Conservation (phyloP, 2,888 invertebrate species). For the Zonitis immaculata region DNA sequence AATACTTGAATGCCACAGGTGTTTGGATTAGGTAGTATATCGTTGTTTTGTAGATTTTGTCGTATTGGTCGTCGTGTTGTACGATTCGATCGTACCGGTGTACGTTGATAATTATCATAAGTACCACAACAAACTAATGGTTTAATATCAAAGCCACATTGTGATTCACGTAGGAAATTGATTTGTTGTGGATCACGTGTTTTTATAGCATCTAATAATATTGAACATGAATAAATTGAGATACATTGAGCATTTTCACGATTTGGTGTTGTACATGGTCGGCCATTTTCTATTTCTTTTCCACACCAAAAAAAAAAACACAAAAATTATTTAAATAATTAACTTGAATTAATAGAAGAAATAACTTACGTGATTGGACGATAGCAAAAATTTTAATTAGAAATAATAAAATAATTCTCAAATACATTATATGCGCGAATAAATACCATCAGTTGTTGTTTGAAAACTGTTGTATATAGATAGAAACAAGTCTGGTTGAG, state of each 20-base stretch:
- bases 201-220: slow-evolving; percentile 45
- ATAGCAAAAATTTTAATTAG: neutral
- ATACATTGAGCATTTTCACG: slow-evolving; percentile 49
- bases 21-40: slow-evolving; percentile 29
- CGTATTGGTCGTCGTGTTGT: neutral
- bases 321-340: too few species aligned
- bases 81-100: neutral
- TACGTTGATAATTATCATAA: slow-evolving; percentile 19
- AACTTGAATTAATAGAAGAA: too few species aligned
- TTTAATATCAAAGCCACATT: slow-evolving; percentile 51
- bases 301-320: too few species aligned
- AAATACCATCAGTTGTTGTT: too few species aligned
- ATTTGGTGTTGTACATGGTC: slow-evolving; percentile 52
- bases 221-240: slow-evolving; percentile 51
- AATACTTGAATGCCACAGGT: slow-evolving; percentile 38
- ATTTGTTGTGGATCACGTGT: slow-evolving; percentile 34
- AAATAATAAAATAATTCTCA: neutral
- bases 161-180: slow-evolving; percentile 51
- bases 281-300: slow-evolving; percentile 27
- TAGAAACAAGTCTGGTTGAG: too few species aligned
- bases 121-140: slow-evolving; percentile 55
- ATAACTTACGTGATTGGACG: too few species aligned
- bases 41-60: too few species aligned
- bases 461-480: too few species aligned
- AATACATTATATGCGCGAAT: neutral